Evolutionary conservation across 2,888 invertebrate species (phyloP), one percentile per base, ranked within the genome.

Genomic region (Malthinus flaveolus): DNA sequence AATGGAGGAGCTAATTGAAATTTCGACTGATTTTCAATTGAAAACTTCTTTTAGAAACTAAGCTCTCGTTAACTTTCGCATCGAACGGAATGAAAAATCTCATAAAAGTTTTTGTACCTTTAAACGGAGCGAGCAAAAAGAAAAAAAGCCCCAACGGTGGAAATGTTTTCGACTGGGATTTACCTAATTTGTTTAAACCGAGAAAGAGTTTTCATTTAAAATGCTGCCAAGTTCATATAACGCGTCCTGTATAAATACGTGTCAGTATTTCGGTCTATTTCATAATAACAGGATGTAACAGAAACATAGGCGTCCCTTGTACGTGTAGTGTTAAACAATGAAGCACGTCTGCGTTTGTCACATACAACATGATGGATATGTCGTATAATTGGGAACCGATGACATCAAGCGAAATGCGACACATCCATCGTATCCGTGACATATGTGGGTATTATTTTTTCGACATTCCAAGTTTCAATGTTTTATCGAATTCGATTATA

Each of bases 351-450:
- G 66, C 63, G 63, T 62, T 60, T 69, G 68, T 68, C 69, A 69
- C 65, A 56, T 59, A 55, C 59, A 57, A 63, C 63, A 61, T 68
- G 68, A 68, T 68, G 66, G 68, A 69, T 68, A 67, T 66, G 66
- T 60, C 57, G 64, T 68, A 66, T 66, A 66, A 66, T 66, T 66
- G 66, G 63, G 60, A 65, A 59, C 62, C 61, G 62, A 63, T 66
- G 63, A 66, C 64, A 65, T 58, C 50, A 36, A 57, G 47, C 50
- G 46, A 51, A 32, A 52, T 49, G 42, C 34, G 49, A 51, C 45
- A 49, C 45, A 49, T 52, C 45, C 49, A 51, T 49, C 51, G 44
- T 52, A 56, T 60, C 53, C 49, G 46, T 44, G 45, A 56, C 56
- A 53, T 45, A 54, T 56, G 56, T 53, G 46, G 46, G 48, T 45